Base-by-base conservation (phyloP, 2,113 vertebrate species). In the Nannobrachium achirus region DNA sequence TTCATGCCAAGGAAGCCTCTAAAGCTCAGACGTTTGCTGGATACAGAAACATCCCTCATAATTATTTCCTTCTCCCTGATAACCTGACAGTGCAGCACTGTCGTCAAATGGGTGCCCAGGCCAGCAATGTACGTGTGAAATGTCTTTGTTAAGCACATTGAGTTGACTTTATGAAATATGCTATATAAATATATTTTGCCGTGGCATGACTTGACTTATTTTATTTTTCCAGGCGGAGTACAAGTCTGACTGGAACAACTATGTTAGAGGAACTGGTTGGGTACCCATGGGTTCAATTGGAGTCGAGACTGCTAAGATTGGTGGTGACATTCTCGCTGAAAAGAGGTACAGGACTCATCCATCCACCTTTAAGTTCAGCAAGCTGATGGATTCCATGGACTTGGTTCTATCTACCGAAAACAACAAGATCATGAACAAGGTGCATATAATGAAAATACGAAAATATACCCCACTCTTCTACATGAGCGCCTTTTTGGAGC, bases 381-480 rank as follows among this genome's bases (percentile, higher is more conserved):
- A 97, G 13, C 77, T 94, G 55, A 95, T 92, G 90, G 95, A 98
- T 89, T 94, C 97, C 1, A 96, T 99, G 96, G 97, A 98, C 1
- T 75, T 99, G 69, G 83, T 89, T 11, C 91, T 99, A 51, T 96
- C 97, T 44, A 94, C 93, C 46, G 91, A 90, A 64, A 99, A 99
- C 86, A 97, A 98, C 68, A 58, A 93, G 79, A 97, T 85, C 49
- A 97, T 99, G 94, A 92, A 98, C 75, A 97, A 97, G 96, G 98
- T 96, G 68, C 25, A 33, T 33, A 33, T 39, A 19, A 13, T 15
- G n/a, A 46, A 42, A n/a, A n/a, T n/a, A n/a, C n/a, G n/a, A n/a
- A 46, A 10, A 48, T 15, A 8, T 48, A 10, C 1, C 42, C 1
- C 41, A 42, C 20, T 52, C 25, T 33, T 33, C 25, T 33, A 33